Base-by-base conservation (phyloP, 2,113 vertebrate species). In the Coreoperca whiteheadi region DNA sequence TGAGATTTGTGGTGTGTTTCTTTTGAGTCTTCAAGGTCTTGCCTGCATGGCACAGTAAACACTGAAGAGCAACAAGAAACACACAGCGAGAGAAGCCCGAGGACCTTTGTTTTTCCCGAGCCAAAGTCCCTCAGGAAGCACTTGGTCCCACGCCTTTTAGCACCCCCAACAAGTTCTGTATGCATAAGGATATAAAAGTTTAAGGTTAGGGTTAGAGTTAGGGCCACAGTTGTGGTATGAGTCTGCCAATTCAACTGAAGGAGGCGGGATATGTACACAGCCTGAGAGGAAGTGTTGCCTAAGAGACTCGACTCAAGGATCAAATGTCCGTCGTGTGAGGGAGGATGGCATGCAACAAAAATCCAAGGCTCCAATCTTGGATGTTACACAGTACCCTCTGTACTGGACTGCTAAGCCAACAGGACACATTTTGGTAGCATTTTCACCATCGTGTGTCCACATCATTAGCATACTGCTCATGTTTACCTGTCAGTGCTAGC, bases 271-370 rank as follows among this genome's bases (percentile, higher is more conserved):
- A 20, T 76, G 74, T 69, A 39, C 65, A 81, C 39, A 68, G 43
- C 64, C 59, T 53, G 43, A 43, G 79, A 75, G 73, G 67, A 77
- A 67, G 46, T 60, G 73, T 41, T 77, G 77, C 68, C 50, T 37
- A 39, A 68, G 75, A 79, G 79, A 67, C 66, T 85, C 25, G 46
- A 59, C 51, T 87, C 61, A 46, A 77, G 81, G 78, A 74, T 88
- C 86, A 81, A 41, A 84, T 86, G 72, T 89, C 84, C 28, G 14
- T 41, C 37, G 56, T 83, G 59, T 57, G 41, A 74, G 21, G n/a
- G 14, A 74, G 34, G 53, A 75, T 21, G 54, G 66, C 60, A 34
- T 25, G 43, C 41, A 70, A 28, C 34, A 63, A 65, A 69, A 67
- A 34, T 39, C 63, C 34, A 59, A 21, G 63, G 53, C 63, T 70